Base-by-base conservation (phyloP, 1,140 invertebrate species). In the Euura lappo region DNA sequence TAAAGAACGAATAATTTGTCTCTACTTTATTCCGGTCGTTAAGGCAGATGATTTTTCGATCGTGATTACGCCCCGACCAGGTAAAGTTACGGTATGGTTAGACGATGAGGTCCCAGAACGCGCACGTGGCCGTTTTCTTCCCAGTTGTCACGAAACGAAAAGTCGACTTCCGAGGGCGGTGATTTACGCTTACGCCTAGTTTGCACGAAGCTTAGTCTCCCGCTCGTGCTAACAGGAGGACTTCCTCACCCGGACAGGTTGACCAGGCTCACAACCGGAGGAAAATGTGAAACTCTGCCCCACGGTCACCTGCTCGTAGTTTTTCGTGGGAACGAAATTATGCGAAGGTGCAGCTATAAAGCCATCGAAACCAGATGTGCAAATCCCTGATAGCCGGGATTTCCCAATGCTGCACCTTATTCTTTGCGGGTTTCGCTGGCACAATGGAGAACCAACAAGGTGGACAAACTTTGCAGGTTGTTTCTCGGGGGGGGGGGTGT, bases 361-460 rank as follows among this genome's bases (percentile, higher is more conserved):
- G 79, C 74, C 72, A 77, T 79, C 80, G 75, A 75, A 71, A 71
- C 73, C 74, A 76, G 70, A 78, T 74, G 70, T 71, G 71, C 46
- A 13, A 8, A 44, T 45, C 71, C 46, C 6, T 47, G 11, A 74
- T 83, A 82, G 78, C 72, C 75, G 79, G 73, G 79, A 79, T 78
- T 70, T 78, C 72, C 6, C 68, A 73, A 65, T 73, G 65, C 71
- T 28, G 45, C 6, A 42, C 43, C 65, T 51, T 13, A 42, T n/a
- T 47, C 13, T 5, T 72, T 45, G 45, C 60, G 76, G 65, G 73
- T 74, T 8, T n/a, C 13, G n/a, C 69, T 68, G 7, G 72, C 68
- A 44, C 64, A 60, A 60, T 60, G 64, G 28, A 28, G 28, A 28
- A 28, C 28, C 28, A 28, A 28, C 28, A 28, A 28, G 28, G 28